Evolutionary conservation across 1,140 invertebrate genomes (phyloP).

Genomic region (Drosophila grimshawi): DNA sequence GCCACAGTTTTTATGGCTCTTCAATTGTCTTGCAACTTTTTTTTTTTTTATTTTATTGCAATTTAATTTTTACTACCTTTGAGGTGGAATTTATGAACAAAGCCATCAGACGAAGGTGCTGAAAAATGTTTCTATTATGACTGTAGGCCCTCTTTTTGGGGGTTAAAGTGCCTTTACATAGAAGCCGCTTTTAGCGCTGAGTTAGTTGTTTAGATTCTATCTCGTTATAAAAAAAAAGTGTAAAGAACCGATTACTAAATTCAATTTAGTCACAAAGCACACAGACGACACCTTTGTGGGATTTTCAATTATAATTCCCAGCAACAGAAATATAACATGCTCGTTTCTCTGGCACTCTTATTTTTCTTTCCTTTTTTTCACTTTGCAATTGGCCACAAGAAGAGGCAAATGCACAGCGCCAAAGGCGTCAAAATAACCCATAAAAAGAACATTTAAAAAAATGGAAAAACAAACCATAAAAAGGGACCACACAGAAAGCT

Average conservation of each 20-base stretch:
- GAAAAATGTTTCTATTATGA: slow-evolving; percentile 22
- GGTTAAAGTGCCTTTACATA: neutral
- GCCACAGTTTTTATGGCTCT: slow-evolving; percentile 8
- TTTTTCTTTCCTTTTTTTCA: slow-evolving; percentile 9
- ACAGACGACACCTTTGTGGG: slow-evolving; percentile 76
- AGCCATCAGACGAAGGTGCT: slow-evolving; percentile 13
- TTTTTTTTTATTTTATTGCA: neutral
- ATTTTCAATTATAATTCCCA: slow-evolving; percentile 78
- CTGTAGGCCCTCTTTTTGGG: slow-evolving; percentile 7
- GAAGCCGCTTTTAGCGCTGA: slow-evolving; percentile 2
- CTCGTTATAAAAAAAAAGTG: slow-evolving; percentile 22
- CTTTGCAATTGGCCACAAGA: slow-evolving; percentile 33
- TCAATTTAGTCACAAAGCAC: slow-evolving; percentile 81
- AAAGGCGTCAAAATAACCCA: slow-evolving; percentile 75
- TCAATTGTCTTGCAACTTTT: slow-evolving; percentile 12
- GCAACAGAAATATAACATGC: slow-evolving; percentile 70
- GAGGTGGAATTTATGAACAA: slow-evolving; percentile 5
- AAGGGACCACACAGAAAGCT: slow-evolving; percentile 47
- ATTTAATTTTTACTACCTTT: slow-evolving; percentile 35
- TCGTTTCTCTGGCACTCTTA: slow-evolving; percentile 23
- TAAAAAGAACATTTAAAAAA: slow-evolving; percentile 49
- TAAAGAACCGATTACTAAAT: slow-evolving; percentile 81
- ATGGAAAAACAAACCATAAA: slow-evolving; percentile 30
- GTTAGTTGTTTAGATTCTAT: slow-evolving; percentile 52
- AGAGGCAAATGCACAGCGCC: slow-evolving; percentile 73